Base-by-base conservation (phyloP, 2,113 vertebrate genomes). In the Poeciliopsis turrubarensis region DNA sequence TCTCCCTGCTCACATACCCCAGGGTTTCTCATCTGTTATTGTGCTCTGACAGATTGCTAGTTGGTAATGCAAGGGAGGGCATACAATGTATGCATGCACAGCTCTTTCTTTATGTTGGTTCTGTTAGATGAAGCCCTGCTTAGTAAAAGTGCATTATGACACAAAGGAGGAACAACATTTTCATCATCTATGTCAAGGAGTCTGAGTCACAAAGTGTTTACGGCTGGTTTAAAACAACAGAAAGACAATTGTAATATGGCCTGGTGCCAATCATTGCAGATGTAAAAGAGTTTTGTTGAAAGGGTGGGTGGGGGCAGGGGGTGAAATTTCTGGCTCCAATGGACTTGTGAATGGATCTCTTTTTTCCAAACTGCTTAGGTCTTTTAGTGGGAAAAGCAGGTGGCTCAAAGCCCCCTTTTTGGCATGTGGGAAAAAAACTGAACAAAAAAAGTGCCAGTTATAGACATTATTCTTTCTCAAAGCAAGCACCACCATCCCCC, bases 311-410 rank as follows among this genome's bases (percentile, higher is more conserved):
- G 64, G 82, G 82, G 44, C 7, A 72, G 60, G 67, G 60, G 5
- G 72, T 66, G 70, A 60, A 19, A 60, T 78, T 73, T 72, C 72
- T 73, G 76, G 73, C 15, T 78, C 72, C 67, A 11, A 82, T 73
- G 54, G 61, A 81, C 75, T 60, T 68, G 66, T 89, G 80, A 93
- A 92, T 85, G 87, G 87, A 34, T 74, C 84, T 85, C 84, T 85
- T 90, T 90, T 76, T 89, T 79, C 65, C 76, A 84, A 72, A 89
- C 84, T 88, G 75, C 75, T 82, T 88, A 90, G 91, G 89, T 91
- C 82, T 92, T 78, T 91, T 87, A 84, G 79, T 82, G 73, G 76
- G 79, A 80, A 65, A 78, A 79, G 89, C 92, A 93, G 91, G 91
- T 93, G 91, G 88, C 85, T 87, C 71, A 69, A 84, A 89, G 75